Base-by-base conservation (phyloP, 2,113 vertebrate species). In the Xenopus laevis region DNA sequence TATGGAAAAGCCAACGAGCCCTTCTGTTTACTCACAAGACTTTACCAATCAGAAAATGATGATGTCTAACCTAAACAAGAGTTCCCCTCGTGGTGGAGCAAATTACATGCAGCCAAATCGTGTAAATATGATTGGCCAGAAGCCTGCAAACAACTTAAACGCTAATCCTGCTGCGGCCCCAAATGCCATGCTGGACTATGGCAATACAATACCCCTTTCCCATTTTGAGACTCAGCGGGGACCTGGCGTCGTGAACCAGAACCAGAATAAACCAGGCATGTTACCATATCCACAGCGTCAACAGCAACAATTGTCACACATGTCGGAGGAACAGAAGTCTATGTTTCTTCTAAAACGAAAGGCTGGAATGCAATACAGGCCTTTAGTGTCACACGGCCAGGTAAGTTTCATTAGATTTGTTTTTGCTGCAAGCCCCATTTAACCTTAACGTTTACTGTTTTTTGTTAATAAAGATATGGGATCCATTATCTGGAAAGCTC, bases 171-270 rank as follows among this genome's bases (percentile, higher is more conserved):
- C 89, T 4, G 87, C 84, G 0, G 87, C 79, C 20, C 94, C 92
- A 71, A 82, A 86, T 3, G 76, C 92, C 0, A 82, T 93, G 84
- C 84, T 95, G 44, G 94, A 90, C 87, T 98, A 96, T 50, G 94
- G 87, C 78, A 99, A 98, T 86, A 99, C 97, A 74, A 95, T 95
- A 80, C 97, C 96, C 52, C 90, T 99, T 77, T 94, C 95, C 3
- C 97, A 99, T 89, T 99, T 93, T 64, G 96, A 98, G 86, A 91
- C 85, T 0, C 90, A 91, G 72, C 92, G 84, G 73, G 88, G 87
- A 4, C 90, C 81, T 82, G 89, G 75, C 46, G 88, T 89, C 1
- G 79, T 85, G 0, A 84, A 89, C 2, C 79, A 95, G 0, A 84
- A 89, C 2, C 79, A 95, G 84, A 94, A 82, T 84, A 98, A 98